These are phyloP conservation scores for Aphaenogaster rudis DNA, from an alignment of 1,140 invertebrate genomes.

Conservation along the genomic window DNA sequence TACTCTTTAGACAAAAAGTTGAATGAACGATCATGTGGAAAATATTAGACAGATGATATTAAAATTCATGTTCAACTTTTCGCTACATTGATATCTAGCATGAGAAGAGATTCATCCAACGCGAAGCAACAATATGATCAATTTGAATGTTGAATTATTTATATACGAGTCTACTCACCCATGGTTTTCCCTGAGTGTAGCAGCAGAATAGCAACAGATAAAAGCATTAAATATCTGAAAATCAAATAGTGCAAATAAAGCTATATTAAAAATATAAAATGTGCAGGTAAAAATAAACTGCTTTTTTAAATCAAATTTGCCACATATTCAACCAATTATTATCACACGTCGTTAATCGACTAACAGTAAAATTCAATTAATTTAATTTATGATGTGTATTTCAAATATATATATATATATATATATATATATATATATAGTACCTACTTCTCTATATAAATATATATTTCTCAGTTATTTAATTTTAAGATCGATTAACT, in stretches of 20 bases:
- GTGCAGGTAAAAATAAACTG: not conserved
- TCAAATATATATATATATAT: not conserved
- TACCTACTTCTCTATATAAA: not conserved
- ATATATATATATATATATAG: too few relatives aligned
- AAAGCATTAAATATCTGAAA: constrained; percentile 79
- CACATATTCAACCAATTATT: not conserved
- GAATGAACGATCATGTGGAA: not conserved
- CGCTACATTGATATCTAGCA: not conserved
- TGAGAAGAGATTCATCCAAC: not conserved
- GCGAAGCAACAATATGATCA: not conserved
- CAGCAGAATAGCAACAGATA: constrained; percentile 77
- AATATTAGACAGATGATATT: not conserved
- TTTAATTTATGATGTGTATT: not conserved
- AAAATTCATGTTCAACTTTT: constrained; percentile 3
- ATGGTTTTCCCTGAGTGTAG: constrained; percentile 86
- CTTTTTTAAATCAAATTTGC: not conserved
- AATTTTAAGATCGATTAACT: not conserved
- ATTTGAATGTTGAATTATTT: constrained; percentile 30
- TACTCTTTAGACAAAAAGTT: not conserved
- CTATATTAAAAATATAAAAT: constrained; percentile 6
- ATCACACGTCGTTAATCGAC: not conserved
- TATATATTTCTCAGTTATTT: not conserved
- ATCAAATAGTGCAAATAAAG: constrained; percentile 64
- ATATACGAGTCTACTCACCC: constrained; percentile 84
- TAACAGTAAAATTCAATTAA: not conserved